phyloP scores from a whole-genome alignment of 2,888 invertebrate genomes.

The Heliconius cydno region DNA sequence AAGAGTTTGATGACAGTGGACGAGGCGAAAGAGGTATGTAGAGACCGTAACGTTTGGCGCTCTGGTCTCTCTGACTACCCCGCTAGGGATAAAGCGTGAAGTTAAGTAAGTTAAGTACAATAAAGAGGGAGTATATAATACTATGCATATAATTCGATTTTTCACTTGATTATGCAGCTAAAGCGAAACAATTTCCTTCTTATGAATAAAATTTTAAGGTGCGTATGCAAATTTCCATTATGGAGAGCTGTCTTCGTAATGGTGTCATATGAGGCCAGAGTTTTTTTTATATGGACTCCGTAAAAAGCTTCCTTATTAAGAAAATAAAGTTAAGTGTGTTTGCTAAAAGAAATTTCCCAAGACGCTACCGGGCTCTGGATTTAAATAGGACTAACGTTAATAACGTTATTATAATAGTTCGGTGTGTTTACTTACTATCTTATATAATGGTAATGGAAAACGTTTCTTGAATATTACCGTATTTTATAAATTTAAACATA shows the following conservation, averaged over 20 bases:
- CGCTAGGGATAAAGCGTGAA: too few relatives aligned
- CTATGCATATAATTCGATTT: constrained; percentile 70
- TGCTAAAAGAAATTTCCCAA: constrained; percentile 20
- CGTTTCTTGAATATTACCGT: too few relatives aligned
- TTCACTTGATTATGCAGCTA: constrained; percentile 67
- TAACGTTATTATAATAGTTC: constrained; percentile 2
- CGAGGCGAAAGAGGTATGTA: too few relatives aligned
- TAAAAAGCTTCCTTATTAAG: constrained; percentile 65
- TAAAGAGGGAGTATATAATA: too few relatives aligned
- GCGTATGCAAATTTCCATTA: constrained; percentile 81
- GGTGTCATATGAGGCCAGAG: constrained; percentile 72
- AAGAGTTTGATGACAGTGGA: too few relatives aligned
- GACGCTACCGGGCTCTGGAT: constrained; percentile 7
- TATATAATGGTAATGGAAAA: neutral
- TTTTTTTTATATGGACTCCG: constrained; percentile 68
- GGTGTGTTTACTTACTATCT: neutral
- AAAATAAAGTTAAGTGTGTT: constrained; percentile 38
- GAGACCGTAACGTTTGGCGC: too few relatives aligned
- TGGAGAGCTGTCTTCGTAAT: constrained; percentile 70
- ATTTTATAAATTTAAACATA: too few relatives aligned
- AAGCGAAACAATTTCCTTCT: constrained; percentile 80
- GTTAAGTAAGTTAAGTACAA: too few relatives aligned
- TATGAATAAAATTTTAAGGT: constrained; percentile 82
- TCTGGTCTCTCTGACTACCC: too few relatives aligned
- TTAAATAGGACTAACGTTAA: neutral